phyloP scores from a whole-genome alignment of 1,140 invertebrate species.

The Charaxes varanes region DNA sequence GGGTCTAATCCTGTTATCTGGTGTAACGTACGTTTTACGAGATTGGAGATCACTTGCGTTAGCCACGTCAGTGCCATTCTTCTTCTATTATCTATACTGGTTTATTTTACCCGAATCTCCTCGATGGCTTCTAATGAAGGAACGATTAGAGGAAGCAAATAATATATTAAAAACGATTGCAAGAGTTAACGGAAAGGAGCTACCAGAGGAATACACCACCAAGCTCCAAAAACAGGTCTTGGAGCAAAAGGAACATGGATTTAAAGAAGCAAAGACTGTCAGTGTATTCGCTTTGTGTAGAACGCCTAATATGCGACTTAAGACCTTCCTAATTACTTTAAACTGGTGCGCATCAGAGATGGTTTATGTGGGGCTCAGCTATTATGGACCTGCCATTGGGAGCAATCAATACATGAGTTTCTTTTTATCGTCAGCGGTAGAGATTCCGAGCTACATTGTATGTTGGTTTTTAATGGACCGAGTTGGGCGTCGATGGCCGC shows the following conservation, averaged over 20 bases:
- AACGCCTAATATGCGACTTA: constrained; percentile 90
- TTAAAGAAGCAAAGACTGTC: constrained; percentile 75
- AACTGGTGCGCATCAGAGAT: constrained; percentile 85
- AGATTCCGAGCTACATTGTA: constrained; percentile 88
- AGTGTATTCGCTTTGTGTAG: constrained; percentile 83
- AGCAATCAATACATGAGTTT: constrained; percentile 91
- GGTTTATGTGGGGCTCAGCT: constrained; percentile 90
- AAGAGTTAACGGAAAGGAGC: constrained; percentile 82
- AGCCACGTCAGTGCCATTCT: constrained; percentile 88
- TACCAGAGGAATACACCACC: constrained; percentile 82
- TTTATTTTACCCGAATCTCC: constrained; percentile 90
- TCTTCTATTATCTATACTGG: constrained; percentile 89
- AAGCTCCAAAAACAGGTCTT: constrained; percentile 83
- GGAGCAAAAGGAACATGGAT: constrained; percentile 79
- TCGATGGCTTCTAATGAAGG: constrained; percentile 87
- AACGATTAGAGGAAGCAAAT: constrained; percentile 85
- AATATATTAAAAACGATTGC: constrained; percentile 85
- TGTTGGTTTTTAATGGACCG: constrained; percentile 91
- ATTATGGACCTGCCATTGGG: constrained; percentile 89
- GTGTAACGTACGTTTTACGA: constrained; percentile 86
- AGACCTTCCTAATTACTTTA: constrained; percentile 79
- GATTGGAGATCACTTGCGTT: constrained; percentile 88
- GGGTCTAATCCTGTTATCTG: constrained; percentile 86
- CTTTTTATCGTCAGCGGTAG: constrained; percentile 86
- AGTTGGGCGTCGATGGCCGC: constrained; percentile 88